Conservation (phyloP, 2,797 vertebrate genomes). For the Sebastiscus tertius region DNA sequence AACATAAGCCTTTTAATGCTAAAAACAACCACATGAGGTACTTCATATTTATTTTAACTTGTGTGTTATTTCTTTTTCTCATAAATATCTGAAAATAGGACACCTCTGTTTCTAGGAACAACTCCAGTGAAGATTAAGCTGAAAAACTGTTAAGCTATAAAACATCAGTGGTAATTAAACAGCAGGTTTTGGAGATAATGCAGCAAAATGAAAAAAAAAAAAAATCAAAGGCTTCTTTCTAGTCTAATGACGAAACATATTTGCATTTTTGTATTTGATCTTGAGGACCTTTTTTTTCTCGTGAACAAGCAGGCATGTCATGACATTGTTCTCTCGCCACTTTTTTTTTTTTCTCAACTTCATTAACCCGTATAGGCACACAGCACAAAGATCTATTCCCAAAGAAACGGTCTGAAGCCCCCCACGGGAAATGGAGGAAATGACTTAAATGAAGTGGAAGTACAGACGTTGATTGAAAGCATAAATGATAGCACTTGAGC, state of each 20-base stretch:
- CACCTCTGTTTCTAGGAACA: background rate
- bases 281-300: background rate
- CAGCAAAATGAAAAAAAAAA: background rate
- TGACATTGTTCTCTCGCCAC: background rate
- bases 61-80: background rate
- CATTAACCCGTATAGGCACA: background rate
- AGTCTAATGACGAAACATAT: background rate
- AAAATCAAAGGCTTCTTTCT: background rate
- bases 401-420: background rate
- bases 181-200: background rate
- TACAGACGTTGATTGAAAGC: background rate
- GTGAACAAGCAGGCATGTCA: background rate
- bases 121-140: background rate
- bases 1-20: background rate
- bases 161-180: conserved; percentile 4
- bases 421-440: background rate
- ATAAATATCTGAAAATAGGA: background rate
- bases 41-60: background rate
- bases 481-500: conserved; percentile 4
- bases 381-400: background rate
- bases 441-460: background rate
- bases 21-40: background rate
- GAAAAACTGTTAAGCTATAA: background rate
- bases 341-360: background rate
- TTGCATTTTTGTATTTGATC: background rate